phyloP scores from a whole-genome alignment of 1,140 invertebrate genomes.

The Cydia splendana region DNA sequence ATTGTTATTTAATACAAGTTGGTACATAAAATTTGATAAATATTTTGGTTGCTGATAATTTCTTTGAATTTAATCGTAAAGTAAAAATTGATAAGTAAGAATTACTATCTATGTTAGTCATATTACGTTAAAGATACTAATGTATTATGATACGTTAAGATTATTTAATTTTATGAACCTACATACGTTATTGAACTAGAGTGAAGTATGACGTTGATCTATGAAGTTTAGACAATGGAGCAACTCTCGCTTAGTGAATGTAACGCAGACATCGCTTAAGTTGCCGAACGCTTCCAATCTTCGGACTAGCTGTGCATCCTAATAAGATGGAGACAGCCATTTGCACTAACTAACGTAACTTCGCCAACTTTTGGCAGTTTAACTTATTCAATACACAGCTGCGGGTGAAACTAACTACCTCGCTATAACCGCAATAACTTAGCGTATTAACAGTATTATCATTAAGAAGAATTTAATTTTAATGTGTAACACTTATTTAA shows the following conservation, averaged over 20 bases:
- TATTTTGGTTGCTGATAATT: too few species aligned
- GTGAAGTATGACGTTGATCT: background rate
- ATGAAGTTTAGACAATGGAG: background rate
- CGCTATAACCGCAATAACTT: background rate
- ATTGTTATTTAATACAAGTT: too few species aligned
- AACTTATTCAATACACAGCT: slow-evolving; percentile 26
- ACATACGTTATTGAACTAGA: background rate
- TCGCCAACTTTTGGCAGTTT: slow-evolving; percentile 20
- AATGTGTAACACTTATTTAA: background rate
- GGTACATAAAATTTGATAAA: too few species aligned
- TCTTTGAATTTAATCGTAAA: too few species aligned
- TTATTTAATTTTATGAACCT: background rate
- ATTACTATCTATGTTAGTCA: too few species aligned
- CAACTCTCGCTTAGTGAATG: background rate
- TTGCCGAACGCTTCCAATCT: slow-evolving; percentile 20
- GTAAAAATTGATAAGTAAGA: too few species aligned
- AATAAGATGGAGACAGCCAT: slow-evolving; percentile 21
- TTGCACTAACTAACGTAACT: slow-evolving; percentile 29
- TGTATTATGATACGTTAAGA: too few species aligned
- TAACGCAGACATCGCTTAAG: slow-evolving; percentile 16
- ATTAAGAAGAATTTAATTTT: background rate
- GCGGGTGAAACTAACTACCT: background rate
- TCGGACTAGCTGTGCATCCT: slow-evolving; percentile 21
- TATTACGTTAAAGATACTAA: too few species aligned
- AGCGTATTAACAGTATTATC: background rate